Evolutionary conservation across 1,140 invertebrate genomes (phyloP), one percentile per base, ranked within the genome.

Genomic region (Dicyema japonicum): DNA sequence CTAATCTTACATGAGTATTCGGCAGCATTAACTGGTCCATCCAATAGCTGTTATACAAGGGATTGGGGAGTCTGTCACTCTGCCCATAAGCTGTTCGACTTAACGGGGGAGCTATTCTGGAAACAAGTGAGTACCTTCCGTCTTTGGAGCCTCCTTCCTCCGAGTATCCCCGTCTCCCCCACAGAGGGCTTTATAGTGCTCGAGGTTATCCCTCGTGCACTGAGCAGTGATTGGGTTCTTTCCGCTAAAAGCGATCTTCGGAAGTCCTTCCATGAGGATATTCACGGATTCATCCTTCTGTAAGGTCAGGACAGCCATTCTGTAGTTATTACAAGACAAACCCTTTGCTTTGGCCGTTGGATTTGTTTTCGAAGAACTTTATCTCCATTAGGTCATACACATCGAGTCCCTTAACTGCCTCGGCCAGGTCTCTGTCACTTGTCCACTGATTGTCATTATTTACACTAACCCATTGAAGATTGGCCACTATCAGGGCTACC

Each of bases 311-410:
- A 45, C 37, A 11, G 50, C 43, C 12, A 46, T 36, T 3, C 45
- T 46, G 44, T 47, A 52, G 12, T 19, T 18, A 31, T 22, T 24
- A 19, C n/a, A 4, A 35, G 2, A 23, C 36, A 34, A 36, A 58
- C 22, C 88, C 88, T 60, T 94, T 94, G 0, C 76, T 88, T 49
- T 94, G 85, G 15, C 88, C 88, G 60, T 97, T 97, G 7, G 74
- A 71, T 38, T 85, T 63, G 56, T 97, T 94, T 54, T 97, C 85
- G 57, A 90, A 88, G 53, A 97, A 97, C 54, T 92, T 92, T 8
- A 94, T 75, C 46, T 94, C 88, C 34, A 82, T 59, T 36, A 97
- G 66, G 50, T 97, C 88, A 31, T 58, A 63, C 3, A 92, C 68
- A 13, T 80, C 82, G 35, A 88, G 58, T 33, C 64, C 64, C 25